Conservation (phyloP, 2,113 vertebrate species). For the Cynocephalus volans region DNA sequence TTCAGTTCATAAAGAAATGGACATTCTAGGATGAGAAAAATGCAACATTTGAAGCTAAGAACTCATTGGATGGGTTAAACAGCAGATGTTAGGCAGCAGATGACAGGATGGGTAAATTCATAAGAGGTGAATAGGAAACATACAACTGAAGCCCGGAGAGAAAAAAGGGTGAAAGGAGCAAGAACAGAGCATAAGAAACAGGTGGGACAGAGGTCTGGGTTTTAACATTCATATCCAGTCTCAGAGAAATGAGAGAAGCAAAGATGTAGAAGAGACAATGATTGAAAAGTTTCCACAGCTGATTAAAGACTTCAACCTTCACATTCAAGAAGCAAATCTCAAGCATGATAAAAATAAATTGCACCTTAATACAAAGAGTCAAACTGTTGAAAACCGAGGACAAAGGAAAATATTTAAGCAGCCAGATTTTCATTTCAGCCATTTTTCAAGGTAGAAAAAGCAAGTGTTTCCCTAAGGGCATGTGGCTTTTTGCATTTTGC, state of each 20-base stretch:
- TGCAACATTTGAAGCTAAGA: neutral
- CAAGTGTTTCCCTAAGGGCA: slow-evolving; percentile 58
- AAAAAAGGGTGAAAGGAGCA: neutral
- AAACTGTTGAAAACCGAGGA: neutral
- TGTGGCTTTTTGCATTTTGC: slow-evolving; percentile 57
- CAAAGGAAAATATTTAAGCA: neutral
- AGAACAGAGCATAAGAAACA: neutral
- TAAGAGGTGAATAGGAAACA: neutral
- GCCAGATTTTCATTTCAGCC: slow-evolving; percentile 11
- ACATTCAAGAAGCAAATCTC: neutral
- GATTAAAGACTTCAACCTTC: neutral
- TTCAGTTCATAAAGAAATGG: neutral
- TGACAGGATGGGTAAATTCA: neutral
- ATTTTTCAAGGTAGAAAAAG: slow-evolving; percentile 72
- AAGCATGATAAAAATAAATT: neutral
- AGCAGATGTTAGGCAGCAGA: neutral
- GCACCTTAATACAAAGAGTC: neutral
- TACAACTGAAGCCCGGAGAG: neutral
- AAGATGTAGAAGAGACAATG: neutral
- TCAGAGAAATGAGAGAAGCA: neutral
- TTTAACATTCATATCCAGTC: neutral
- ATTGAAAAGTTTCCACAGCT: neutral
- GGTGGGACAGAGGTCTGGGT: neutral
- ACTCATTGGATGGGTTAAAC: neutral
- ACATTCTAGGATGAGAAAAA: neutral